phyloP scores from a whole-genome alignment of 2,113 vertebrate genomes.

The Actinemys pallida region DNA sequence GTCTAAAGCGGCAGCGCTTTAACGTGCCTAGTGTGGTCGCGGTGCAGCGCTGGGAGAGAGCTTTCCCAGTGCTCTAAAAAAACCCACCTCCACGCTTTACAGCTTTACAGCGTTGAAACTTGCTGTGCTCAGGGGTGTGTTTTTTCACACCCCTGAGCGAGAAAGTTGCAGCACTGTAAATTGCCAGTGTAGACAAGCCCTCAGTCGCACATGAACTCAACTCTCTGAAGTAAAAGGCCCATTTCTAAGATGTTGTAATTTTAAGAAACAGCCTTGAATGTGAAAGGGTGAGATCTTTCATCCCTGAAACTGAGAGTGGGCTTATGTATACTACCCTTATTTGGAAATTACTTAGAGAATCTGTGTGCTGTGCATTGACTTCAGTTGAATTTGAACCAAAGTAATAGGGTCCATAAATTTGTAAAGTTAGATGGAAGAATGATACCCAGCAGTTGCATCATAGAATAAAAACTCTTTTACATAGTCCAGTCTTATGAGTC shows the following conservation, averaged over 20 bases:
- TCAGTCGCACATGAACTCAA: not conserved
- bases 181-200: too few relatives aligned
- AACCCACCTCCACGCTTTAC: too few relatives aligned
- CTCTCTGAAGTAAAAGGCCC: not conserved
- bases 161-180: too few relatives aligned
- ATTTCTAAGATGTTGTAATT: not conserved
- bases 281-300: not conserved
- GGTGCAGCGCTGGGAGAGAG: too few relatives aligned
- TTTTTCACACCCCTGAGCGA: too few relatives aligned
- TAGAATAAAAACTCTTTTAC: not conserved
- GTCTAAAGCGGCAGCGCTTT: too few relatives aligned
- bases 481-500: not conserved
- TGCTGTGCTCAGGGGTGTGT: too few relatives aligned
- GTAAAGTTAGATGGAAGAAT: not conserved
- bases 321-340: not conserved
- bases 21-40: too few relatives aligned
- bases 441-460: not conserved
- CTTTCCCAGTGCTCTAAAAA: too few relatives aligned
- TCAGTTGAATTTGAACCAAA: not conserved
- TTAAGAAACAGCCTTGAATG: not conserved
- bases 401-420: not conserved
- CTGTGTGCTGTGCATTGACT: not conserved
- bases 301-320: not conserved
- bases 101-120: too few relatives aligned
- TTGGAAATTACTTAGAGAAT: not conserved